Evolutionary conservation across 2,888 invertebrate genomes (phyloP).

Genomic region (Crocallis elinguaria): DNA sequence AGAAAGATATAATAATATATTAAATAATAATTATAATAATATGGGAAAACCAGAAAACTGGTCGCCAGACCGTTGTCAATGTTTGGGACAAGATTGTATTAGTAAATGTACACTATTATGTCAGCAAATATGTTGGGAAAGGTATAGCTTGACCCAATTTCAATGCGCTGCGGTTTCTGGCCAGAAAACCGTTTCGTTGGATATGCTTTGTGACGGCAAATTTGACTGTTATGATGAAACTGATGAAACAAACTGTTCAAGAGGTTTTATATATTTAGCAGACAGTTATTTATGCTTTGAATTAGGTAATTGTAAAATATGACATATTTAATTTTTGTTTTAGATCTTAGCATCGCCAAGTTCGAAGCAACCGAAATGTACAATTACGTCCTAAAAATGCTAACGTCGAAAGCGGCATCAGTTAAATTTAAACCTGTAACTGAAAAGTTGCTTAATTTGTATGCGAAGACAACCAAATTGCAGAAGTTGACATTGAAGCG

Average conservation of each 20-base stretch:
- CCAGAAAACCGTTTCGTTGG: conserved; percentile 49
- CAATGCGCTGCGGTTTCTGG: conserved; percentile 56
- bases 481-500: conserved; percentile 46
- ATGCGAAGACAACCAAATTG: conserved; percentile 45
- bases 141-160: conserved; percentile 55
- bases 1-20: too few species aligned
- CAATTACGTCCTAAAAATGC: conserved; percentile 46
- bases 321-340: conserved; percentile 1
- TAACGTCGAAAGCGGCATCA: conserved; percentile 48
- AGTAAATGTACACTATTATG: conserved; percentile 54
- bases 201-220: conserved; percentile 71
- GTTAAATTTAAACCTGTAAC: conserved; percentile 42
- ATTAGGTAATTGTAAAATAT: neutral
- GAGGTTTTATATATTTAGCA: conserved; percentile 43
- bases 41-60: conserved; percentile 24
- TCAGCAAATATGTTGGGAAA: conserved; percentile 59
- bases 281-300: neutral
- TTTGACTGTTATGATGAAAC: conserved; percentile 69
- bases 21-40: too few species aligned
- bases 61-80: conserved; percentile 53
- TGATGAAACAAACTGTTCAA: conserved; percentile 64
- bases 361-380: conserved; percentile 59
- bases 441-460: conserved; percentile 47
- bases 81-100: conserved; percentile 50
- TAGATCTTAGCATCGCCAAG: conserved; percentile 49